Base-by-base conservation (phyloP, 2,888 invertebrate genomes). In the Clostera curtula region DNA sequence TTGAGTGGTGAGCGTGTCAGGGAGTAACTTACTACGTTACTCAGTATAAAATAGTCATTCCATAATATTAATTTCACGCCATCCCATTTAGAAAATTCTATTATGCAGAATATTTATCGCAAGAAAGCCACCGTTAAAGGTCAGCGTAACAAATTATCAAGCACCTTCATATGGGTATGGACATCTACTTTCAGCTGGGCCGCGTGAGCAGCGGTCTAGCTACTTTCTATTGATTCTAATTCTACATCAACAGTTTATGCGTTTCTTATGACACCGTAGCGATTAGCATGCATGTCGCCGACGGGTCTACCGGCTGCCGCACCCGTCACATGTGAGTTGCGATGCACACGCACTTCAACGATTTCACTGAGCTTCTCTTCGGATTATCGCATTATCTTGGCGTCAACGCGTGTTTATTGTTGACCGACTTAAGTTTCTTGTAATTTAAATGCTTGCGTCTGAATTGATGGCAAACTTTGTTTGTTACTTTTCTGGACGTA, bases 261-360 rank as follows among this genome's bases (percentile, higher is more conserved):
- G 31, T 49, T 36, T 47, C 39, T 48, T 45, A 49, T 49, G 44
- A 51, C 41, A 48, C 27, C 21, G 16, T 12, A 27, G 23, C 42
- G 42, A 59, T 70, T 57, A 64, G 50, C 48, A 60, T 66, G 55
- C 58, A 35, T 33, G 49, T 43, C 53, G 57, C 51, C 51, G 36
- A 34, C 40, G 25, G 41, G 58, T 62, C 62, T n/a, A n/a, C n/a
- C n/a, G n/a, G n/a, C n/a, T 60, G 43, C 38, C 31, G 28, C 31
- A 17, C 36, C 34, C 43, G 45, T 54, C 53, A 54, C 29, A 48
- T 51, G 46, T 43, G 44, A 42, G 36, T 41, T 41, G 36, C 30
- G 29, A 36, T 49, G 50, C 47, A 49, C 25, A 38, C 56, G 59
- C 64, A 58, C 49, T 62, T 62, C 41, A 53, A 56, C 49, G 66